Conservation (phyloP, 2,888 invertebrate genomes). For the Pollenia labialis region DNA sequence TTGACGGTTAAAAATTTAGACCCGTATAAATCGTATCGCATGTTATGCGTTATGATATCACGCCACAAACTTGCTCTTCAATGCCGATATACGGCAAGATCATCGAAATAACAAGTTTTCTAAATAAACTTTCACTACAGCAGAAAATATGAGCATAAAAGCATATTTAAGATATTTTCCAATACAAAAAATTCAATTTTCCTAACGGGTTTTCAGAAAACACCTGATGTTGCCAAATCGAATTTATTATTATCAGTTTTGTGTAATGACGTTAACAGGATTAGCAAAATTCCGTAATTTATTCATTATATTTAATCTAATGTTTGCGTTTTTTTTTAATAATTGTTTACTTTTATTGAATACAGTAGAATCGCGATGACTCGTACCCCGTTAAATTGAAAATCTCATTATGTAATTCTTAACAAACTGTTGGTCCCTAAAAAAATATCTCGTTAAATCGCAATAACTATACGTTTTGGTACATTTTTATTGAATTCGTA, state of each 20-base stretch:
- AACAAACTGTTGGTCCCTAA: too few species aligned
- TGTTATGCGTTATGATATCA: constrained; percentile 25
- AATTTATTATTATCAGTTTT: not conserved
- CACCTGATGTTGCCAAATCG: not conserved
- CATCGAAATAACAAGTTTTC: not conserved
- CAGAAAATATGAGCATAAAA: too few species aligned
- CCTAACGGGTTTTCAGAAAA: not conserved
- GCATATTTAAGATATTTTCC: too few species aligned
- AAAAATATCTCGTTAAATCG: too few species aligned
- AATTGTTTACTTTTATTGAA: not conserved
- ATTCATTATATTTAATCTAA: not conserved
- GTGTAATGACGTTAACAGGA: not conserved
- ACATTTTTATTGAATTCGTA: too few species aligned
- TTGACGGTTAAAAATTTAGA: not conserved
- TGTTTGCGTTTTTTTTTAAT: not conserved
- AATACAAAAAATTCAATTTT: too few species aligned
- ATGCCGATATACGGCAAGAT: not conserved
- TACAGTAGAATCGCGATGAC: too few species aligned
- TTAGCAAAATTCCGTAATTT: not conserved
- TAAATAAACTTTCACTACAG: not conserved
- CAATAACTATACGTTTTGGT: too few species aligned
- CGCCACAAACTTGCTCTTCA: constrained; percentile 29
- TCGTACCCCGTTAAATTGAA: too few species aligned
- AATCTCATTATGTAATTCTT: too few species aligned
- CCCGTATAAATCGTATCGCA: constrained; percentile 8